Base-by-base conservation (phyloP, 2,888 invertebrate genomes). In the Eumerus sabulonum region DNA sequence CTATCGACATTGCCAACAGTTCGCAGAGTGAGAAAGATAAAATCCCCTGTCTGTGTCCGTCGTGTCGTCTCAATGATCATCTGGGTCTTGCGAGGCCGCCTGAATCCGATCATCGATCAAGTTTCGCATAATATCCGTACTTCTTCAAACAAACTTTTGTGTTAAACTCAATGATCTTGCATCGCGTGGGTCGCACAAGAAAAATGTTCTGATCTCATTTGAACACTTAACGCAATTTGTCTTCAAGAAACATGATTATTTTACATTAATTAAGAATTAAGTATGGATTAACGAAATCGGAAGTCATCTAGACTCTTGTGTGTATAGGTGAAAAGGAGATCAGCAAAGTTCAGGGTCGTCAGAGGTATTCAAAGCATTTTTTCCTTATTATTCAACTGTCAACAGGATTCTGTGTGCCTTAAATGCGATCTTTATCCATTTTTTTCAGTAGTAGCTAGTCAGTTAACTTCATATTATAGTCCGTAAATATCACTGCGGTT, bases 1-100 rank as follows among this genome's bases (percentile, higher is more conserved):
- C 85, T 83, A 85, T 86, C 84, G 83, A 85, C 85, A 85, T 85
- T 84, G 85, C 84, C 86, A 85, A 83, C 85, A 79, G 64, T 48
- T 72, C 38, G 59, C 57, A 18, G 64, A 68, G 50, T 38, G 64
- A 16, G 17, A 57, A 36, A 57, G 45, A 57, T 45, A 62, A 59
- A 70, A 38, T n/a, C 42, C 38, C 40, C 2, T 7, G 7, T 27
- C 7, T 27, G 27, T 7, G 27, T 27, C 27, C 27, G 51, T 38
- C 35, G 57, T 19, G 57, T 17, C 56, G 40, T 13, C 44, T 42
- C 44, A 53, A 19, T 50, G 50, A 50, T 56, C 62, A 40, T 48
- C 40, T 19, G 17, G 40, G 40, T n/a, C 17, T 13, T 14, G 19
- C 14, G 42, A 11, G 9, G 38, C 35, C 18, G 38, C 36, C 44